Percentiles rank a stretch among this genome's conserved stretches.
These are phyloP conservation scores for Diploptera punctata DNA, from an alignment of 2,888 invertebrate species.

Conservation along the genomic window DNA sequence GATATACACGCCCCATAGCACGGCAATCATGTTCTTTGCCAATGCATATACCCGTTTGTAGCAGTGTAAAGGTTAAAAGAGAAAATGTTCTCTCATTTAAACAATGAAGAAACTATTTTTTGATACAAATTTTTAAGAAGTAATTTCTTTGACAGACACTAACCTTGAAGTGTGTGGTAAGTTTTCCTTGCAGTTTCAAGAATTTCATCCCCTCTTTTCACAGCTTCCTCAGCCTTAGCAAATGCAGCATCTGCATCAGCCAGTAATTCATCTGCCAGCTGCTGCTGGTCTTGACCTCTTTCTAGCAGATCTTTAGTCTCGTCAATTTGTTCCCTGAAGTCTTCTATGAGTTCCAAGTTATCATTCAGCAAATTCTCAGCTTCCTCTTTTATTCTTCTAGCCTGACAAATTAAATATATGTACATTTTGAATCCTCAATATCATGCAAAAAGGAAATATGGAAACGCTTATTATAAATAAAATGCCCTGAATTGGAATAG, in stretches of 20 bases:
- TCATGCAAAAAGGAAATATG: no score
- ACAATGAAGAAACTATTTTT: no score
- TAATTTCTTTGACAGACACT: not conserved
- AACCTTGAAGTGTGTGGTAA: slow-evolving; percentile 73
- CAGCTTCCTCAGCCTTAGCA: slow-evolving; percentile 81
- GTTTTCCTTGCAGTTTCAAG: slow-evolving; percentile 81
- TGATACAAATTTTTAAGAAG: no score
- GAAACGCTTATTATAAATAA: no score
- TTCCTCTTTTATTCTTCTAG: slow-evolving; percentile 59
- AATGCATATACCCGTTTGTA: no score
- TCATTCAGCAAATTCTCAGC: slow-evolving; percentile 74
- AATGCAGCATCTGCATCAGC: slow-evolving; percentile 79
- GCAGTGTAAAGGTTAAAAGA: no score
- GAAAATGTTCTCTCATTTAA: no score
- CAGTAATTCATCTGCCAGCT: slow-evolving; percentile 78
- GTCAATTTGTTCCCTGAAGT: slow-evolving; percentile 67
- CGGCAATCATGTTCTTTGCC: no score
- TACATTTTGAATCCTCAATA: no score
- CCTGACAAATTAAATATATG: no score
- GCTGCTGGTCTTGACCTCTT: slow-evolving; percentile 71
- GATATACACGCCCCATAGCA: no score
- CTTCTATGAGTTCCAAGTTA: slow-evolving; percentile 54
- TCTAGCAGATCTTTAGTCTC: slow-evolving; percentile 62
- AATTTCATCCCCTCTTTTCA: slow-evolving; percentile 82
- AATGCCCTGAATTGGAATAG: no score